Percentiles rank a stretch among this genome's conserved stretches.
phyloP scores from a whole-genome alignment of 2,888 invertebrate species.

The Eumerus sabulonum region DNA sequence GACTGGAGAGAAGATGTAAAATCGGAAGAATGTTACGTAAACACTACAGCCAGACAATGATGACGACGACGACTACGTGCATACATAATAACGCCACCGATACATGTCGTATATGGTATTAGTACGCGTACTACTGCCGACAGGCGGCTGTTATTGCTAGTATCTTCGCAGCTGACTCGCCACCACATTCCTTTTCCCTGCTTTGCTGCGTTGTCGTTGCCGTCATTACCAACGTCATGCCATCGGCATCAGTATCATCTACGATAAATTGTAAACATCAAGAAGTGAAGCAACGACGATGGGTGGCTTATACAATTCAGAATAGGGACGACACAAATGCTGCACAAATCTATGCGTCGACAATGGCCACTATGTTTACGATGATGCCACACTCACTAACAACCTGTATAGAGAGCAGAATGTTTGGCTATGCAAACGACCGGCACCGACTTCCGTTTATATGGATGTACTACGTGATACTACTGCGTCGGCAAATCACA shows the following conservation, averaged over 20 bases:
- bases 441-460: too few species aligned
- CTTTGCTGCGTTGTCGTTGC: slow-evolving; percentile 25
- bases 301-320: slow-evolving; percentile 46
- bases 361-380: slow-evolving; percentile 14
- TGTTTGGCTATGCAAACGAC: too few species aligned
- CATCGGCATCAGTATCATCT: not conserved
- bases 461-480: too few species aligned
- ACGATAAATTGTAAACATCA: slow-evolving; percentile 53
- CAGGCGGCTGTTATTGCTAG: too few species aligned
- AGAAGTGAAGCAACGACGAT: slow-evolving; percentile 17
- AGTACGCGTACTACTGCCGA: not conserved
- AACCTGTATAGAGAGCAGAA: too few species aligned
- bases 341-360: slow-evolving; percentile 30
- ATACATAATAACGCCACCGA: not conserved
- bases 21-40: slow-evolving; percentile 58
- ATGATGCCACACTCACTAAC: slow-evolving; percentile 5
- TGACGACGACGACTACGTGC: slow-evolving; percentile 14
- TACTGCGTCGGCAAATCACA: slow-evolving; percentile 20
- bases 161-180: slow-evolving; percentile 22
- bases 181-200: slow-evolving; percentile 31
- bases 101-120: not conserved
- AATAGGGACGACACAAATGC: slow-evolving; percentile 1
- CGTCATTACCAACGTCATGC: too few species aligned
- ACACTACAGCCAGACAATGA: slow-evolving; percentile 34
- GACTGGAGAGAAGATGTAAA: slow-evolving; percentile 52